phyloP scores from a whole-genome alignment of 1,140 invertebrate species.

The Drosophila elegans region DNA sequence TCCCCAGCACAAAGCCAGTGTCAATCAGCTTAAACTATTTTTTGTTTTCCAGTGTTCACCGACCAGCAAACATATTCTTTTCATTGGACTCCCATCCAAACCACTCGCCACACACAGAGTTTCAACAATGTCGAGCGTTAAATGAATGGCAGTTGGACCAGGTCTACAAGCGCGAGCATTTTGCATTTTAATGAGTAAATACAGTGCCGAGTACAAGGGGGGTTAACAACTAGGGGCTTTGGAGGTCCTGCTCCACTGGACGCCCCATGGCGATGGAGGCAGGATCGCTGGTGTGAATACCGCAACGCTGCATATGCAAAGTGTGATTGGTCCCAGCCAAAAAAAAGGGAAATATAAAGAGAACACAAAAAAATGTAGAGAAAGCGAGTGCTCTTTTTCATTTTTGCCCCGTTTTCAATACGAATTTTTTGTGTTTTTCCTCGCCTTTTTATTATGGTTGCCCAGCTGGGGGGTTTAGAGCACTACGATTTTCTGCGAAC shows the following conservation, averaged over 20 bases:
- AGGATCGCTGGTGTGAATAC: slow-evolving; percentile 52
- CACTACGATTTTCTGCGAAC: slow-evolving; percentile 49
- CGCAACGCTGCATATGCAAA: slow-evolving; percentile 61
- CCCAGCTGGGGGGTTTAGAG: slow-evolving; percentile 37
- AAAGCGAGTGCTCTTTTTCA: slow-evolving; percentile 13
- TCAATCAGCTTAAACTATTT: background rate
- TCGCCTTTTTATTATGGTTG: slow-evolving; percentile 7
- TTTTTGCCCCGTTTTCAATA: background rate
- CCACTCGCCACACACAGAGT: slow-evolving; percentile 23
- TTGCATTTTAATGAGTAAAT: slow-evolving; percentile 81
- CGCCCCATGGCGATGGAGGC: slow-evolving; percentile 28
- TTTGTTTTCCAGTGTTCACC: background rate
- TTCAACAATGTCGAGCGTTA: slow-evolving; percentile 43
- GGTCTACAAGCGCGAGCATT: slow-evolving; percentile 53
- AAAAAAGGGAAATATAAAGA: slow-evolving; percentile 33
- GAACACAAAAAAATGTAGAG: slow-evolving; percentile 21
- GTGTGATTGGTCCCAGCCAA: slow-evolving; percentile 57
- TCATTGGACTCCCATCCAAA: slow-evolving; percentile 17
- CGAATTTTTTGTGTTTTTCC: slow-evolving; percentile 34
- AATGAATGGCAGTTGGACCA: slow-evolving; percentile 39
- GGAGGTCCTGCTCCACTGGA: background rate
- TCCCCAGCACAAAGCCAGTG: background rate
- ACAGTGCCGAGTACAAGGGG: slow-evolving; percentile 8
- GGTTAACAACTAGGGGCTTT: background rate
- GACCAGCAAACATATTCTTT: slow-evolving; percentile 11